A percentile compares a stretch with the other conserved stretches of the same genome.
Conservation (phyloP, 2,113 vertebrate genomes). For the Lampris incognitus region DNA sequence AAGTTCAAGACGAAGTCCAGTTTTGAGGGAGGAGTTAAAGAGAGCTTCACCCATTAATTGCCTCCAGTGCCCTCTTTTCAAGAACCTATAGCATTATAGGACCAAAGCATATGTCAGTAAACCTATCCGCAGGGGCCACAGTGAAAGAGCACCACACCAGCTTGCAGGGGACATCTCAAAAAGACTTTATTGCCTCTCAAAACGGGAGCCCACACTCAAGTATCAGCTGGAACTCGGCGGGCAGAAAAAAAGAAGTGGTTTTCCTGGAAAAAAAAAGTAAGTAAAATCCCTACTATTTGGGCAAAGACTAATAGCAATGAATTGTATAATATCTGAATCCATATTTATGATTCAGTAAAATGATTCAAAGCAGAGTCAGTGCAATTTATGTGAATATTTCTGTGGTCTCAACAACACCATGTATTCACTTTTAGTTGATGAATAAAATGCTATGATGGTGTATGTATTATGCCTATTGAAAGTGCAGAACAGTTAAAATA, state of each 20-base stretch:
- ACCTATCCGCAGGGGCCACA: slow-evolving; percentile 55
- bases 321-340: background rate
- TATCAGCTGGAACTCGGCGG: slow-evolving; percentile 53
- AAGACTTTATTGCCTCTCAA: slow-evolving; percentile 64
- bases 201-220: slow-evolving; percentile 54
- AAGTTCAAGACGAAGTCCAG: slow-evolving; percentile 35
- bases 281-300: slow-evolving; percentile 26
- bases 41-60: slow-evolving; percentile 26
- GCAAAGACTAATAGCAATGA: background rate
- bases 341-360: background rate
- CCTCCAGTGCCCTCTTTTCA: slow-evolving; percentile 44
- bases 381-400: background rate
- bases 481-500: background rate
- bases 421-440: background rate
- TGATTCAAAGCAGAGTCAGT: background rate
- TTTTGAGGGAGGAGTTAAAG: slow-evolving; percentile 70
- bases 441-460: background rate
- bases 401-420: background rate
- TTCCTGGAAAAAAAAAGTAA: slow-evolving; percentile 55
- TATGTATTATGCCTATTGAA: background rate
- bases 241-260: slow-evolving; percentile 47
- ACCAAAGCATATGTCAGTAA: slow-evolving; percentile 66
- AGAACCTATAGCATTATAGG: slow-evolving; percentile 48
- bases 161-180: slow-evolving; percentile 48
- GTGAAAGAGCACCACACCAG: slow-evolving; percentile 50